phyloP scores from a whole-genome alignment of 2,113 vertebrate genomes.

The Semnornis frantzii region DNA sequence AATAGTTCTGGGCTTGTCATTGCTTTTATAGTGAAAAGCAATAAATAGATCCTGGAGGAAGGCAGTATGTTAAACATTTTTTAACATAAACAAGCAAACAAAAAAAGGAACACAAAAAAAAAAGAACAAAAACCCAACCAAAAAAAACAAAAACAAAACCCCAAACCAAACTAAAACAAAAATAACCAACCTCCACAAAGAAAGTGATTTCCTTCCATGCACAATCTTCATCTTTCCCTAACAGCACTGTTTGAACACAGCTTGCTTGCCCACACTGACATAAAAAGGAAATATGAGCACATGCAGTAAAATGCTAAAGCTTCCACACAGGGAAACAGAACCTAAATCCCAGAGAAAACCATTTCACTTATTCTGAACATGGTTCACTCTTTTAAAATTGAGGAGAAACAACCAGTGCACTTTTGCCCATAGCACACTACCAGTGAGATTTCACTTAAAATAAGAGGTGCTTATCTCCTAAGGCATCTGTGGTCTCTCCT shows the following conservation, averaged over 20 bases:
- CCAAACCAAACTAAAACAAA: no score
- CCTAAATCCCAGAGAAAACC: not conserved
- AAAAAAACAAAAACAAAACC: not conserved
- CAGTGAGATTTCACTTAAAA: not conserved
- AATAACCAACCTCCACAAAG: not conserved
- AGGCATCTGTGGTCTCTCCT: not conserved
- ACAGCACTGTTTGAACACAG: not conserved
- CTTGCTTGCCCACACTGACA: not conserved
- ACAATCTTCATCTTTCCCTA: not conserved
- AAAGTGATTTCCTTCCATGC: not conserved
- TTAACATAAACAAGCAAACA: no score
- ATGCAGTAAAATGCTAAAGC: not conserved
- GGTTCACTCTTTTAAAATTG: not conserved
- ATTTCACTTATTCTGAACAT: not conserved
- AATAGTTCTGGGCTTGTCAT: not conserved
- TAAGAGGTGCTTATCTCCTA: not conserved
- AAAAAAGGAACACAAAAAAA: no score
- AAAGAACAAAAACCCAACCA: no score
- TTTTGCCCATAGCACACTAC: not conserved
- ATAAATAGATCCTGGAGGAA: not conserved
- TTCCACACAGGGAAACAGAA: not conserved
- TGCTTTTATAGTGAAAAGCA: constrained; percentile 10
- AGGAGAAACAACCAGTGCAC: not conserved
- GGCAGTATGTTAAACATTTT: not conserved
- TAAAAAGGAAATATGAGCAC: not conserved